Conservation (phyloP, 2,797 vertebrate species). For the Parauchenoglanis ngamensis region DNA sequence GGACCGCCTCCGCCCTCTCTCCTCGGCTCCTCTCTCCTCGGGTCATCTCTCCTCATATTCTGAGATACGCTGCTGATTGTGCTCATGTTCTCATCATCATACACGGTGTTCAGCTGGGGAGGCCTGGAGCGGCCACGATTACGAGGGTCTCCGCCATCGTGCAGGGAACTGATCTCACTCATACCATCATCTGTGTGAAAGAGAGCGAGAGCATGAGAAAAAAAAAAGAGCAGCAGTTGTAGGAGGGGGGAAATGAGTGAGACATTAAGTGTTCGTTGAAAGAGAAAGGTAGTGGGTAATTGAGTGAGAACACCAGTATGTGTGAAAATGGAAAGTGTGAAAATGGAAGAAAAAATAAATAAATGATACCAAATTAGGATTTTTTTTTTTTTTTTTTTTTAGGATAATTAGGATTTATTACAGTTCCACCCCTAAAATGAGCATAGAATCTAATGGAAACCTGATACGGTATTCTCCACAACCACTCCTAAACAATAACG, state of each 20-base stretch:
- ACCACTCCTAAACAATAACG: background rate
- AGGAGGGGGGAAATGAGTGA: background rate
- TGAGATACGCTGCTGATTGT: conserved; percentile 81
- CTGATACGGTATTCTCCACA: background rate
- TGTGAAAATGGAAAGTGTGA: background rate
- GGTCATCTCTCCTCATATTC: conserved; percentile 65
- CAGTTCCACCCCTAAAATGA: background rate
- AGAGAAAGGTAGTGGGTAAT: background rate
- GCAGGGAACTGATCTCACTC: conserved; percentile 87
- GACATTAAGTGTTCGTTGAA: background rate
- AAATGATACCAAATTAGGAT: background rate
- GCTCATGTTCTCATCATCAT: conserved; percentile 80
- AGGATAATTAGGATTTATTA: background rate
- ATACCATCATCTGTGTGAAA: conserved; percentile 72
- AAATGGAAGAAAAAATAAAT: background rate
- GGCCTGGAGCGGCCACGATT: conserved; percentile 73
- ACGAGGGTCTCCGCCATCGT: conserved; percentile 74
- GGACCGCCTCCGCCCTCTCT: conserved; percentile 56
- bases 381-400: too few relatives aligned
- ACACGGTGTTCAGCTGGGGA: conserved; percentile 70
- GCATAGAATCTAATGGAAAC: background rate
- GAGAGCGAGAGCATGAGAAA: conserved; percentile 34
- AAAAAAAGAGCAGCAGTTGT: background rate
- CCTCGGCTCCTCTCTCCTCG: conserved; percentile 58
- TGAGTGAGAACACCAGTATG: background rate